Percentiles rank a stretch among this genome's conserved stretches.
These are phyloP conservation scores for Camelus dromedarius DNA, from an alignment of 2,113 vertebrate genomes.

Conservation along the genomic window DNA sequence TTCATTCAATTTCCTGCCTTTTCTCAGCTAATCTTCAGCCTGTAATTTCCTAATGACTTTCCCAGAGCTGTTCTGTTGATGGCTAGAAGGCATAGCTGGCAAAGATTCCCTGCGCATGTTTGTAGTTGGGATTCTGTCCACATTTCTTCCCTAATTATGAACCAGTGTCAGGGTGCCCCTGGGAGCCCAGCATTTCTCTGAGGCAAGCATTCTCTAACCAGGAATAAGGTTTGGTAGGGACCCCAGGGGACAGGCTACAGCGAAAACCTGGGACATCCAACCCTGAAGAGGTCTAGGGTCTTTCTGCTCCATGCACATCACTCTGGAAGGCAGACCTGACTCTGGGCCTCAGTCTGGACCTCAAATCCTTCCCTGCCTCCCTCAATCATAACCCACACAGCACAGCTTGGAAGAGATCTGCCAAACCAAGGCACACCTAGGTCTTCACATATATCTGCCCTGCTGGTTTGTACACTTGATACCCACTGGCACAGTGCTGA, in stretches of 20 bases:
- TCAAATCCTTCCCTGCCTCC: too few relatives aligned
- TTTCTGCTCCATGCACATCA: not conserved
- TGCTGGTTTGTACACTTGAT: not conserved
- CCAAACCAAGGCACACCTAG: fast-evolving
- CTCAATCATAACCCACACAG: not conserved
- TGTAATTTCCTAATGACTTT: conserved; percentile 72
- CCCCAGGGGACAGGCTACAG: not conserved
- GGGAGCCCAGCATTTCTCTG: not conserved
- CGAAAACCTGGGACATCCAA: not conserved
- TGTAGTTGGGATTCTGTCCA: not conserved
- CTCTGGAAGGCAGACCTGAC: not conserved
- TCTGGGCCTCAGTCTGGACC: not conserved
- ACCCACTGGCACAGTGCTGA: not conserved
- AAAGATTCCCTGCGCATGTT: not conserved
- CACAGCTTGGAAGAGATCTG: not conserved
- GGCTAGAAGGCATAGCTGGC: not conserved
- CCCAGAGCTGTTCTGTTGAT: not conserved
- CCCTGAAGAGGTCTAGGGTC: not conserved
- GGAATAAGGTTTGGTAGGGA: not conserved
- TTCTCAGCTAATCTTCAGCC: conserved; percentile 64
- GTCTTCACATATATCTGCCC: not conserved
- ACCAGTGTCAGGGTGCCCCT: not conserved
- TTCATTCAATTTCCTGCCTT: conserved; percentile 60
- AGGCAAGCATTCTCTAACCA: not conserved
- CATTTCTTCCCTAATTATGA: conserved; percentile 2